Conservation (phyloP, 1,140 invertebrate species). For the Steinernema khuongi region DNA sequence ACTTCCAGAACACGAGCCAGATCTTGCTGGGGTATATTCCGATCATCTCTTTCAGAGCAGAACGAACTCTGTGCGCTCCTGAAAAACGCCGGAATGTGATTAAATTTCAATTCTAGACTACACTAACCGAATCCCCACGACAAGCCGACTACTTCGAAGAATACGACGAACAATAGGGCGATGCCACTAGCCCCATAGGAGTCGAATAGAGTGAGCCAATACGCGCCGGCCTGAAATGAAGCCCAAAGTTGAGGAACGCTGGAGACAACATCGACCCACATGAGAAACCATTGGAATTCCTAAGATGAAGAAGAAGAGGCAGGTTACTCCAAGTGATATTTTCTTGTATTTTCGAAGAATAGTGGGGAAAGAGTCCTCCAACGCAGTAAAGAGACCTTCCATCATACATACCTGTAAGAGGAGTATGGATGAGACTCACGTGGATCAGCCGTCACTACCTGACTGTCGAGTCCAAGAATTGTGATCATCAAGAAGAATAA, state of each 20-base stretch:
- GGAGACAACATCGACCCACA: constrained; percentile 32
- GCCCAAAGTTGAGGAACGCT: neutral
- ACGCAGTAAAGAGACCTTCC: constrained; percentile 56
- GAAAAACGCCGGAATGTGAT: constrained; percentile 4
- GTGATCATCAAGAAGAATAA: constrained; percentile 58
- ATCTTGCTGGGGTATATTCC: constrained; percentile 77
- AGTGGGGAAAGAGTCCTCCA: constrained; percentile 55
- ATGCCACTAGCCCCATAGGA: constrained; percentile 83
- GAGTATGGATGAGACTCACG: neutral
- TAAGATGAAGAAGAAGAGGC: constrained; percentile 54
- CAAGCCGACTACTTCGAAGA: constrained; percentile 88
- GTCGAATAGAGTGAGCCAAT: constrained; percentile 88
- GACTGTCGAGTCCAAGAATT: constrained; percentile 56
- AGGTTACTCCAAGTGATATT: constrained; percentile 44
- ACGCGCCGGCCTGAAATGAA: constrained; percentile 75
- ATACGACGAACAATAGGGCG: constrained; percentile 87
- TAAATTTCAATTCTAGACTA: neutral
- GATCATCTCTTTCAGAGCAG: constrained; percentile 85
- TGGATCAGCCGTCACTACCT: constrained; percentile 34
- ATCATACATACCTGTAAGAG: constrained; percentile 55
- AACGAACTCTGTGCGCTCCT: constrained; percentile 75
- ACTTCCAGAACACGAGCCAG: constrained; percentile 85
- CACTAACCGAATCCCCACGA: constrained; percentile 85
- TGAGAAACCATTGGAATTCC: constrained; percentile 57
- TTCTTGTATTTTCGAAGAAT: constrained; percentile 57